Percentiles rank a stretch among this genome's conserved stretches.
These are phyloP conservation scores for Platycercus adscitus DNA, from an alignment of 2,113 vertebrate species.

Conservation along the genomic window DNA sequence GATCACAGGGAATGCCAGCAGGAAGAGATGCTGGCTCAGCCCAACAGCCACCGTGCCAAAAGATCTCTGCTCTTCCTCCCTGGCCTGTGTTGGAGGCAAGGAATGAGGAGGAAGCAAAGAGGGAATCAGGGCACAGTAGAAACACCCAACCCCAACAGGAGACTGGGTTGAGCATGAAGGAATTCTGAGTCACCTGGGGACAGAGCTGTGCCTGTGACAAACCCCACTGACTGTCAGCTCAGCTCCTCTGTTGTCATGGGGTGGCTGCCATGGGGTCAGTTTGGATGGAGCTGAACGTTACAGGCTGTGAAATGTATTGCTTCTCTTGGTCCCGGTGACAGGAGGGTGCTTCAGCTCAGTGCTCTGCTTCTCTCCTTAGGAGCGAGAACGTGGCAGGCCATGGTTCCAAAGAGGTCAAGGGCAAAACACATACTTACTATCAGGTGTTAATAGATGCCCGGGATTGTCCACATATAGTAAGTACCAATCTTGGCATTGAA, in stretches of 20 bases:
- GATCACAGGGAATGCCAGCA: background rate
- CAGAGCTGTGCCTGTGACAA: background rate
- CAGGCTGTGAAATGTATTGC: background rate
- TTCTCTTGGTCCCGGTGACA: background rate
- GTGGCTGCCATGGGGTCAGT: background rate
- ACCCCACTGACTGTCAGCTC: background rate
- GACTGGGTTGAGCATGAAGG: background rate
- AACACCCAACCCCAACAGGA: background rate
- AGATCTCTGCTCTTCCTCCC: background rate
- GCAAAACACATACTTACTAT: constrained; percentile 97
- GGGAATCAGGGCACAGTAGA: background rate
- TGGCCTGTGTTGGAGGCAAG: background rate
- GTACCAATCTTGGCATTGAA: constrained; percentile 34
- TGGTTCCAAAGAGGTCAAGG: constrained; percentile 95
- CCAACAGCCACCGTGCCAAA: background rate
- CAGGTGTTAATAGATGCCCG: constrained; percentile 95
- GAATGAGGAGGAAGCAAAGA: background rate
- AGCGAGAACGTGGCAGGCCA: constrained; percentile 83
- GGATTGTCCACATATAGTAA: constrained; percentile 96
- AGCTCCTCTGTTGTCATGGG: rapidly evolving
- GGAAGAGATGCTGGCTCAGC: background rate
- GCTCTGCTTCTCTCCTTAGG: constrained; percentile 44
- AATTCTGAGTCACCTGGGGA: background rate
- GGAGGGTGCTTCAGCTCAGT: background rate
- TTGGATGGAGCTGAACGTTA: background rate